A percentile compares a stretch with the other conserved stretches of the same genome.
These are phyloP conservation scores for Neodiprion fabricii DNA, from an alignment of 1,140 invertebrate genomes.

Conservation along the genomic window DNA sequence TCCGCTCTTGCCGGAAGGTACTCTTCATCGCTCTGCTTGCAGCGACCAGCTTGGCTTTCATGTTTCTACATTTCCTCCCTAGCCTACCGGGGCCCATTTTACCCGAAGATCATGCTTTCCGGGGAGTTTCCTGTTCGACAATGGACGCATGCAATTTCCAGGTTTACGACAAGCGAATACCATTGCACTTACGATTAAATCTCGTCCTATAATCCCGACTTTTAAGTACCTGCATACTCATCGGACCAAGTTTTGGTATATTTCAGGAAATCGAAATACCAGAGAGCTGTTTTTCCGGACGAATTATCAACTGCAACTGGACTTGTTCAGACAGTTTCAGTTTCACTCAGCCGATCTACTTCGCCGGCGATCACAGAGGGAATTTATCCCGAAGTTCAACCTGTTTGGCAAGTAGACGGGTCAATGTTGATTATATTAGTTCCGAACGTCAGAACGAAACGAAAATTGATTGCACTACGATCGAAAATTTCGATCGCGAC, in stretches of 20 bases:
- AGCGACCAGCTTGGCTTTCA: slow-evolving; percentile 68
- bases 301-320: not conserved
- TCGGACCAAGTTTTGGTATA: not conserved
- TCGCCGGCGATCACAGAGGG: not conserved
- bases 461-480: not conserved
- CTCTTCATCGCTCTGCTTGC: slow-evolving; percentile 73
- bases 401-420: not conserved
- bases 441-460: not conserved
- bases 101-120: slow-evolving; percentile 35
- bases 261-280: not conserved
- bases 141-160: slow-evolving; percentile 46
- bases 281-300: not conserved
- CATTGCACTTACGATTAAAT: not conserved
- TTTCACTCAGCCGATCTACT: not conserved
- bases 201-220: not conserved
- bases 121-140: slow-evolving; percentile 37
- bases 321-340: not conserved
- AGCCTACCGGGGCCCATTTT: slow-evolving; percentile 46
- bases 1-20: slow-evolving; percentile 67
- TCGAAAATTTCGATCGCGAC: not conserved
- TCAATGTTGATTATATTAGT: not conserved
- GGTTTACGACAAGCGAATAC: not conserved
- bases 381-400: not conserved
- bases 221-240: not conserved
- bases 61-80: slow-evolving; percentile 72